phyloP scores from a whole-genome alignment of 2,888 invertebrate species.

The Antheraea assamensis region DNA sequence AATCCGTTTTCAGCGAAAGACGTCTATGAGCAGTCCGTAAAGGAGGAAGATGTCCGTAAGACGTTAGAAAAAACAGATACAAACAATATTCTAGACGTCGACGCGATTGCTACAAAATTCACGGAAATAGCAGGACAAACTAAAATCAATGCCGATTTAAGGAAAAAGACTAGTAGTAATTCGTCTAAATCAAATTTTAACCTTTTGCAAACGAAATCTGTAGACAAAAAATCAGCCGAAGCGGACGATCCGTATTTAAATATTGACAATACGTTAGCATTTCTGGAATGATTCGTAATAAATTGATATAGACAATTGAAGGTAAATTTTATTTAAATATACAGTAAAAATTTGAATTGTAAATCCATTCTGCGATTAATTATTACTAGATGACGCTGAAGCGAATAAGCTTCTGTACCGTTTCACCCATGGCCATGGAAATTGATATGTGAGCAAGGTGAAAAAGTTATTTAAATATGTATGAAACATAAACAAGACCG shows the following conservation, averaged over 20 bases:
- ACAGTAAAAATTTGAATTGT: not conserved
- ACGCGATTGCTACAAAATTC: conserved; percentile 40
- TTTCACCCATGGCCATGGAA: too few species aligned
- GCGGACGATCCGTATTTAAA: conserved; percentile 25
- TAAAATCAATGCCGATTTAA: conserved; percentile 18
- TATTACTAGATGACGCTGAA: too few species aligned
- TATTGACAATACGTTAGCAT: conserved; percentile 31
- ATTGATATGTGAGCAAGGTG: too few species aligned
- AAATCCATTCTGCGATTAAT: too few species aligned
- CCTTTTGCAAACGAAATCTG: conserved; percentile 32
- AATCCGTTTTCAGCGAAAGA: conserved; percentile 37
- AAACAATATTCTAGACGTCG: conserved; percentile 37
- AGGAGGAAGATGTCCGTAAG: conserved; percentile 42
- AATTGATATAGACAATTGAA: not conserved
- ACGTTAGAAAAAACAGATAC: conserved; percentile 41
- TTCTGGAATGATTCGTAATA: conserved; percentile 29
- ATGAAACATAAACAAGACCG: too few species aligned
- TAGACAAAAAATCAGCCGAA: conserved; percentile 18
- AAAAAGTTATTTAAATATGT: too few species aligned
- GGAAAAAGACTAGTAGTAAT: conserved; percentile 25
- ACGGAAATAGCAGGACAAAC: conserved; percentile 36
- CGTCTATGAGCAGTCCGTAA: conserved; percentile 33
- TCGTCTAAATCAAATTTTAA: conserved; percentile 31
- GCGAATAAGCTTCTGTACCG: too few species aligned
- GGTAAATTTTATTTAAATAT: not conserved